These are phyloP conservation scores for Danionella dracula DNA, from an alignment of 2,797 vertebrate species.

Conservation along the genomic window DNA sequence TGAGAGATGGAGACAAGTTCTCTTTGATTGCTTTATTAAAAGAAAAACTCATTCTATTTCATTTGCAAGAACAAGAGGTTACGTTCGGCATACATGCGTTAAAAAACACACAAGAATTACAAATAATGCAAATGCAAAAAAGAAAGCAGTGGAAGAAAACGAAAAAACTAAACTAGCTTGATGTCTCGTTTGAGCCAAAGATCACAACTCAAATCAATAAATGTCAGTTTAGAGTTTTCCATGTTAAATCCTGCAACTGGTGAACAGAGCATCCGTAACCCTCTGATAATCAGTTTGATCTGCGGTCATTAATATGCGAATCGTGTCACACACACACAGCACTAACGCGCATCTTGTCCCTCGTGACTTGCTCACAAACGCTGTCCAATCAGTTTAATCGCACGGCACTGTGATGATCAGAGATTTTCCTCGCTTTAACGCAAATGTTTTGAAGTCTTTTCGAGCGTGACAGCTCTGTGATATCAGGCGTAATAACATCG, in stretches of 20 bases:
- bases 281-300: no score
- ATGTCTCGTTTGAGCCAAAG: no score
- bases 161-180: no score
- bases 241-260: background rate
- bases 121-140: no score
- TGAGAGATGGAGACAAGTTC: conserved; percentile 33
- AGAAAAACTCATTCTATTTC: conserved; percentile 3
- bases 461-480: conserved; percentile 33
- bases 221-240: background rate
- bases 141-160: no score
- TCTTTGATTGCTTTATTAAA: conserved; percentile 29
- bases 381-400: background rate
- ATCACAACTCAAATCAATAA: background rate
- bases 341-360: background rate
- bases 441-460: conserved; percentile 31
- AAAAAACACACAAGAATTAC: no score
- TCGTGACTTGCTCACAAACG: conserved; percentile 4
- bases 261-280: background rate
- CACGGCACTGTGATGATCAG: background rate
- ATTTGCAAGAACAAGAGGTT: no score
- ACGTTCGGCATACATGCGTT: no score
- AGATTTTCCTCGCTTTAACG: conserved; percentile 30
- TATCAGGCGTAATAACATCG: conserved; percentile 40
- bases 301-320: no score
- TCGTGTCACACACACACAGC: background rate